These are phyloP conservation scores for Phoenoteleia sp. DNA, from an alignment of 2,888 invertebrate genomes.

Conservation along the genomic window DNA sequence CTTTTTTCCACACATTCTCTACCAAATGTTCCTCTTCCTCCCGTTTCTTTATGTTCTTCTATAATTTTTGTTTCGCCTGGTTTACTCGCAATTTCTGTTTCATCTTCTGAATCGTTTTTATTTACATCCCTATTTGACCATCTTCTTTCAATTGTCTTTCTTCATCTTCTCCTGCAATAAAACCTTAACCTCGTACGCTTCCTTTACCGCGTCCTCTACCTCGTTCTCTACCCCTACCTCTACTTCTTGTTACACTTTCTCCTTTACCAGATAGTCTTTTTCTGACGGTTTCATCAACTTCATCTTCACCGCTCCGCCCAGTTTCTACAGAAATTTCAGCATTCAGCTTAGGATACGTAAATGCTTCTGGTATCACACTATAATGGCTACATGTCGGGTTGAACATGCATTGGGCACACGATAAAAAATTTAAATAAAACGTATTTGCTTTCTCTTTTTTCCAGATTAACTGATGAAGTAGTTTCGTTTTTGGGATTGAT, in stretches of 20 bases:
- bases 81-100: background rate
- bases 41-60: too few relatives aligned
- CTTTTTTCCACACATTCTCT: too few relatives aligned
- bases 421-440: conserved; percentile 38
- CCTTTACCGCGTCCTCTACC: background rate
- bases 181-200: background rate
- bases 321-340: too few relatives aligned
- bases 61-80: too few relatives aligned
- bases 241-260: too few relatives aligned
- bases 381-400: conserved; percentile 40
- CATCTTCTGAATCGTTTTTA: background rate
- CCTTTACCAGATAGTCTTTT: too few relatives aligned
- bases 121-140: background rate
- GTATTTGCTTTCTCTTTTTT: conserved; percentile 7
- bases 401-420: conserved; percentile 25
- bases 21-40: too few relatives aligned
- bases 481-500: conserved; percentile 16
- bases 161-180: background rate
- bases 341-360: too few relatives aligned
- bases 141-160: background rate
- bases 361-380: conserved; percentile 3
- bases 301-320: too few relatives aligned
- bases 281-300: too few relatives aligned
- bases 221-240: conserved; percentile 11
- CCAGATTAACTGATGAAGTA: conserved; percentile 19